Conservation (phyloP, 1,140 invertebrate genomes). For the Atta texana region DNA sequence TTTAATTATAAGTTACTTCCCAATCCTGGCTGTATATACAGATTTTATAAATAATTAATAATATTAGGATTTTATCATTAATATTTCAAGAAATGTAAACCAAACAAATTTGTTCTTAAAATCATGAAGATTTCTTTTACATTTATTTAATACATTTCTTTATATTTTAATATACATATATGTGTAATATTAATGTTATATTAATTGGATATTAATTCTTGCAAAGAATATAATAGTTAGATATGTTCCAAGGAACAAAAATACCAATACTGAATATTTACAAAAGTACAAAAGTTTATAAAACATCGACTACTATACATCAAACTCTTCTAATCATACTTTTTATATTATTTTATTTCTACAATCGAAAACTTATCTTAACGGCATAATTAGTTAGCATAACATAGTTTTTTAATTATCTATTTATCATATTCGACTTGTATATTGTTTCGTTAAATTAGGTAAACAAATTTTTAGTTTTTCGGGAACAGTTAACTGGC, state of each 20-base stretch:
- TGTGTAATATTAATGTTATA: slow-evolving; percentile 76
- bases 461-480: slow-evolving; percentile 78
- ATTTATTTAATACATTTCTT: slow-evolving; percentile 79
- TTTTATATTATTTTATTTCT: slow-evolving; percentile 33
- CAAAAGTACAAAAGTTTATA: slow-evolving; percentile 86
- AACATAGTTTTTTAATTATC: slow-evolving; percentile 43
- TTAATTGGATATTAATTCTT: slow-evolving; percentile 80
- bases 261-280: slow-evolving; percentile 82
- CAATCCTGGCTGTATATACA: too few species aligned
- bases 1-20: too few species aligned
- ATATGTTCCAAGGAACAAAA: slow-evolving; percentile 62
- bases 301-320: slow-evolving; percentile 82
- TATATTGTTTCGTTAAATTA: slow-evolving; percentile 69
- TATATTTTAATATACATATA: slow-evolving; percentile 81
- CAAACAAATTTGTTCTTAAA: slow-evolving; percentile 13
- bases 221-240: background rate
- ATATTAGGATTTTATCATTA: background rate
- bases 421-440: slow-evolving; percentile 48
- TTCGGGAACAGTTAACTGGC: slow-evolving; percentile 24
- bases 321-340: slow-evolving; percentile 57
- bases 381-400: background rate
- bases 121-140: slow-evolving; percentile 55
- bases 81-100: slow-evolving; percentile 12
- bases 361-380: slow-evolving; percentile 66
- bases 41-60: background rate